phyloP scores from a whole-genome alignment of 2,797 vertebrate genomes.

The Ficedula albicollis region DNA sequence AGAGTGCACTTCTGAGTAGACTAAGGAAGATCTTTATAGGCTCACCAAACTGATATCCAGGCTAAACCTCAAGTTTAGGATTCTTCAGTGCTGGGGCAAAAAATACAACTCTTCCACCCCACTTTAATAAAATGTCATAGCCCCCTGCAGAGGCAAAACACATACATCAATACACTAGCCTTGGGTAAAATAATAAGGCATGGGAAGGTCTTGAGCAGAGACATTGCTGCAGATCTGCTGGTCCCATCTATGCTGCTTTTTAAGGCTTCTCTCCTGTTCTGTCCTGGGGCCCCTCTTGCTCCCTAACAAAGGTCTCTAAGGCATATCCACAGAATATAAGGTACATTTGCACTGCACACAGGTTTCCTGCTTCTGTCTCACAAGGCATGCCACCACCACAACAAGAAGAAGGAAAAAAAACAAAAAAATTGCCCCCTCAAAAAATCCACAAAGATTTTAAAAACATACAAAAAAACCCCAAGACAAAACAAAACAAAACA shows the following conservation, averaged over 20 bases:
- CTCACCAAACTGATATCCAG: not conserved
- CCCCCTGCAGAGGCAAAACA: not conserved
- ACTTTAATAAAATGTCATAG: not conserved
- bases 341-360: rapidly evolving
- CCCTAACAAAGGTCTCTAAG: not conserved
- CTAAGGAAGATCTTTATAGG: not conserved
- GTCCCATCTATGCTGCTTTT: not conserved
- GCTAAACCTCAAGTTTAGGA: not conserved
- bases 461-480: not conserved
- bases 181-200: not conserved
- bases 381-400: not conserved
- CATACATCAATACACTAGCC: not conserved
- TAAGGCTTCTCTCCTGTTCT: not conserved
- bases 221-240: not conserved
- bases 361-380: not conserved
- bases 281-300: not conserved
- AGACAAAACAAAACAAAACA: not conserved
- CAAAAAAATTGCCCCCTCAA: not conserved
- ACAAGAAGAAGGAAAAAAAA: not conserved
- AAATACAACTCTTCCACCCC: not conserved
- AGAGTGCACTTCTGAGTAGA: not conserved
- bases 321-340: not conserved
- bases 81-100: not conserved
- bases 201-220: not conserved
- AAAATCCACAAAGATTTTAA: not conserved